A percentile compares a stretch with the other conserved stretches of the same genome.
Evolutionary conservation across 1,140 invertebrate species (phyloP).

Genomic region (Triops longicaudatus): DNA sequence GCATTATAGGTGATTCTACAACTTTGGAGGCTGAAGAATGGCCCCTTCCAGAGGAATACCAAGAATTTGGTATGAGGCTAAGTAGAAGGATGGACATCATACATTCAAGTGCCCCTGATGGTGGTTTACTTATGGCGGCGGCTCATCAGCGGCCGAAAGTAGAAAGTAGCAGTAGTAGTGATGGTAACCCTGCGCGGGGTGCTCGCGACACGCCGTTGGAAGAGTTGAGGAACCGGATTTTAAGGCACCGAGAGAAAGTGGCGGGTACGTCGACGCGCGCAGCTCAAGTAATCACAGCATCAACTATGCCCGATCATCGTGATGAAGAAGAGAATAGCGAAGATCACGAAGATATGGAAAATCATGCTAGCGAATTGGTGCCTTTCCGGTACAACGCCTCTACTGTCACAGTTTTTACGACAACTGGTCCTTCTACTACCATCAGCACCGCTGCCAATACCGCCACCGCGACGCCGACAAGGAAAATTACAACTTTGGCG

Average conservation of each 20-base stretch:
- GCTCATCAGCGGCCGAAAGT: not conserved
- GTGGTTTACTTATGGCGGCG: not conserved
- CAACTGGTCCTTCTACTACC: not conserved
- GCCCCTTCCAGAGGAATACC: constrained; percentile 5
- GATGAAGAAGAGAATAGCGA: not conserved
- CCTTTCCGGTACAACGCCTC: not conserved
- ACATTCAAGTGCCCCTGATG: not conserved
- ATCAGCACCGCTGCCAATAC: not conserved
- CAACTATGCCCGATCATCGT: not conserved
- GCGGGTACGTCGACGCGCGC: not conserved
- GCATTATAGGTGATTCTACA: not conserved
- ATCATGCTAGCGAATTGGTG: not conserved
- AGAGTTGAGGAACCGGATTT: constrained; percentile 5
- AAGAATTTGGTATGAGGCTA: not conserved
- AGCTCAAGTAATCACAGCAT: not conserved
- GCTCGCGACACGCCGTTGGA: not conserved
- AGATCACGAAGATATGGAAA: constrained; percentile 7
- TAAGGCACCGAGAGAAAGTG: constrained; percentile 6
- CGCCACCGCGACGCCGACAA: not conserved
- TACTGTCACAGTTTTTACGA: not conserved
- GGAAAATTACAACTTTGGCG: not conserved
- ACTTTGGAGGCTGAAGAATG: not conserved
- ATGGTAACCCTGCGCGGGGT: not conserved
- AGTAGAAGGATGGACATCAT: not conserved
- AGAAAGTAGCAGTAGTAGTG: not conserved